Base-by-base conservation (phyloP, 2,888 invertebrate genomes). In the Diarsia rubi region DNA sequence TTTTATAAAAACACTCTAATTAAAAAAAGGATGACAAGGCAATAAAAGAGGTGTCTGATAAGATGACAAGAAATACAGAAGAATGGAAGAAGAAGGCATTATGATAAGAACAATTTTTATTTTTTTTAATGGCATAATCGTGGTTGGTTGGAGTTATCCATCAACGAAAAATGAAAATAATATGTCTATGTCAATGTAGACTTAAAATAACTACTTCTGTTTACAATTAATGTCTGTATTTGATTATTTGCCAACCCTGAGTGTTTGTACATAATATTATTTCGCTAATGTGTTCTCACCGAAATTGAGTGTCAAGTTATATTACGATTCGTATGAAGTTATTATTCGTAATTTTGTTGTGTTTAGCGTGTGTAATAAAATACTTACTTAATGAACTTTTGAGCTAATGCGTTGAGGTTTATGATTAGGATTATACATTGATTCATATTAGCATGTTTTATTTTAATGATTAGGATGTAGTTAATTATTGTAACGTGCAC, bases 251-350 rank as follows among this genome's bases (percentile, higher is more conserved):
- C 4, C 63, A 78, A 67, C 83, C 83, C 44, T 66, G 37, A 21
- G 24, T 63, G 65, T 54, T 52, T n/a, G 21, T 52, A 62, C 42
- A 44, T 67, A 79, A 68, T 64, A 80, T 62, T 0, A 83, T 79
- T 78, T 71, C 12, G 49, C 70, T 81, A 81, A 82, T 78, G 83
- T 65, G 64, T 71, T 81, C 42, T 71, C 68, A 52, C 37, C 45
- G 64, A 74, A 78, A 83, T 83, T 73, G 68, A 42, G 60, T 68
- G 74, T 68, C 70, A 73, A 81, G 64, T 64, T 60, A 54, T 45
- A 65, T 75, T 78, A 69, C 37, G 63, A 59, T 69, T 82, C 62
- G 63, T 82, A 57, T 64, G 52, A 69, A 71, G 63, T 79, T 75
- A 72, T 76, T 62, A 70, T 73, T 64, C 59, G 67, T 78, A 70